Evolutionary conservation across 2,797 vertebrate species (phyloP), one percentile per base, ranked within the genome.

Genomic region (Enteromius afrohamiltoni): DNA sequence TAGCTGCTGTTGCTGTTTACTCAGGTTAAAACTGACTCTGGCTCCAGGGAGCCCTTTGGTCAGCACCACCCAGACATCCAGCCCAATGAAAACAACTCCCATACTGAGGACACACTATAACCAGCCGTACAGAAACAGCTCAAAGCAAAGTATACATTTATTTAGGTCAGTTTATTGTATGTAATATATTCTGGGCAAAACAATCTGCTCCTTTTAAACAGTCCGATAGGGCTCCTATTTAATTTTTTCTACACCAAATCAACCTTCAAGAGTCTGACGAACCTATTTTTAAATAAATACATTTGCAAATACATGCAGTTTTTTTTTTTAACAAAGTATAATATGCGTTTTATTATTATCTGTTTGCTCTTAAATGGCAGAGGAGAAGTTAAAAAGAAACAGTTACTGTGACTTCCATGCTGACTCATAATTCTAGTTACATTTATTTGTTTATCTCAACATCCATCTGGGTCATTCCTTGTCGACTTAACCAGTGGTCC

Each of bases 131-230:
- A 55, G 11, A 82, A 51, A 82, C 47, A 42, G 47, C 71, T 82
- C 31, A 76, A 17, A 53, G 19, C 16, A 82, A 76, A 76, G 19
- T 4, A 79, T 51, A 31, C 17, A 76, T 75, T 76, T 45, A 68
- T 76, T 68, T 2, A 55, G 34, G 47, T 76, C 71, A 67, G 60
- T 82, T 67, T 82, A 82, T 76, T 49, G 23, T 37, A 21, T 29
- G n/a, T n/a, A 53, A 75, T 49, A 65, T 19, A 31, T 65, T 77
- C 51, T 74, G 71, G 19, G 19, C 5, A 74, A 14, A 74, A 34
- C 47, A 51, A 53, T 3, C 29, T 2, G 19, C 29, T 74, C 6
- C 29, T 53, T 74, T 53, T 74, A 53, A 10, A 34, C 71, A 34
- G 6, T 8, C 29, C n/a, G 6, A 74, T 74, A n/a, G n/a, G 53